These are phyloP conservation scores for Phylloscopus whistleri DNA, from an alignment of 2,113 vertebrate genomes.

Conservation along the genomic window DNA sequence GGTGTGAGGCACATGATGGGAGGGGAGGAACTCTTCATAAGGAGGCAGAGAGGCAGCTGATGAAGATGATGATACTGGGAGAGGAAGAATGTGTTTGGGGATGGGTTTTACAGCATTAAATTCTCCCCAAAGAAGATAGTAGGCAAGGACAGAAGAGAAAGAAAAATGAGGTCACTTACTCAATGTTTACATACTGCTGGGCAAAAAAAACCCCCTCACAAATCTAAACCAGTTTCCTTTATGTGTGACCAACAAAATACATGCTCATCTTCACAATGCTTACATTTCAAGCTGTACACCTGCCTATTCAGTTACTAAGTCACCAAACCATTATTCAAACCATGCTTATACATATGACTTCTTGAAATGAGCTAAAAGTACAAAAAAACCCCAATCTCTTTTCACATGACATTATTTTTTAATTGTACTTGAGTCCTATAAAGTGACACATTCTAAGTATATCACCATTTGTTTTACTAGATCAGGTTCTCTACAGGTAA, in stretches of 20 bases:
- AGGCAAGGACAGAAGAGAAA: not conserved
- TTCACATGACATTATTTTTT: not conserved
- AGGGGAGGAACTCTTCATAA: not conserved
- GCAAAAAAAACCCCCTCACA: not conserved
- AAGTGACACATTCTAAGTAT: not conserved
- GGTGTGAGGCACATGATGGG: not conserved
- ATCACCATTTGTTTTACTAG: not conserved
- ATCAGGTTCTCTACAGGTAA: not conserved
- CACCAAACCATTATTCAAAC: not conserved
- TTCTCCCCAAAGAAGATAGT: not conserved
- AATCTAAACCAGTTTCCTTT: not conserved
- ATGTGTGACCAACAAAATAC: not conserved
- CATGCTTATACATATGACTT: not conserved
- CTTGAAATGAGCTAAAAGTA: not conserved
- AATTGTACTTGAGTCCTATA: not conserved
- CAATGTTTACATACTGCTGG: not conserved
- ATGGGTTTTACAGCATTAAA: not conserved
- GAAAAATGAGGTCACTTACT: not conserved
- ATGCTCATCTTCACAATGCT: not conserved
- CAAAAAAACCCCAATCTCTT: rapidly evolving
- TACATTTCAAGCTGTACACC: not conserved
- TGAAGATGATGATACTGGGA: not conserved
- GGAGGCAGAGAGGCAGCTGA: not conserved
- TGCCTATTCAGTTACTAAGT: not conserved
- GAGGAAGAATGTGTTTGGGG: not conserved